Evolutionary conservation across 2,888 invertebrate genomes (phyloP).

Genomic region (Apeira syringaria): DNA sequence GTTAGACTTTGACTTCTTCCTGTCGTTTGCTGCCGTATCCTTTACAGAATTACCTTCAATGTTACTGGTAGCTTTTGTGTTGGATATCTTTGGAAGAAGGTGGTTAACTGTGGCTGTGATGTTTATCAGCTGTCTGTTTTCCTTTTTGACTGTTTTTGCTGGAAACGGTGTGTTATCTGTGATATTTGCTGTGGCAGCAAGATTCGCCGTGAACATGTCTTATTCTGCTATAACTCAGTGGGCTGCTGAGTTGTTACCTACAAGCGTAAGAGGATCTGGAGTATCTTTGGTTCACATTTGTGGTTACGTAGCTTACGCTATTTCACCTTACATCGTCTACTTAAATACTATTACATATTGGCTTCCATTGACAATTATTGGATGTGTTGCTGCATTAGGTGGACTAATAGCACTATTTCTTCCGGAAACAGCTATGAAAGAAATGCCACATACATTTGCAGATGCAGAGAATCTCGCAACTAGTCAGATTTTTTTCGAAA

Average conservation of each 20-base stretch:
- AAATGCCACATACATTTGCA: slow-evolving; percentile 67
- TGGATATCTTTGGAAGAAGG: slow-evolving; percentile 57
- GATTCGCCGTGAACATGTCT: slow-evolving; percentile 57
- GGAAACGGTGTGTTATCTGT: slow-evolving; percentile 46
- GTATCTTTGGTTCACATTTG: slow-evolving; percentile 53
- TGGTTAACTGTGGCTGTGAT: slow-evolving; percentile 51
- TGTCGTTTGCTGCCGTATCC: slow-evolving; percentile 59
- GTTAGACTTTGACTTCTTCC: slow-evolving; percentile 54
- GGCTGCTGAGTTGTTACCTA: slow-evolving; percentile 58
- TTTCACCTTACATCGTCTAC: slow-evolving; percentile 64
- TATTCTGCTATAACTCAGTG: slow-evolving; percentile 51
- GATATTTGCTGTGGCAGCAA: slow-evolving; percentile 51
- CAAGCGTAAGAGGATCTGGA: slow-evolving; percentile 55
- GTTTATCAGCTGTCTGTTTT: slow-evolving; percentile 44
- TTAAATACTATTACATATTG: slow-evolving; percentile 48
- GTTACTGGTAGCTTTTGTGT: slow-evolving; percentile 49
- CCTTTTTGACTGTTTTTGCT: slow-evolving; percentile 46
- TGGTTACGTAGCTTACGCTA: slow-evolving; percentile 49
- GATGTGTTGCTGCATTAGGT: slow-evolving; percentile 40
- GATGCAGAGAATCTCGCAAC: slow-evolving; percentile 56
- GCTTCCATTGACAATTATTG: slow-evolving; percentile 57
- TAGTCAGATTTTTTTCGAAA: slow-evolving; percentile 48
- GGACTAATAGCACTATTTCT: slow-evolving; percentile 45
- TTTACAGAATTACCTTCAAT: slow-evolving; percentile 58
- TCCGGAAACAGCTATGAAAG: slow-evolving; percentile 62